phyloP scores from a whole-genome alignment of 2,113 vertebrate genomes.

The Spea multiplicata region DNA sequence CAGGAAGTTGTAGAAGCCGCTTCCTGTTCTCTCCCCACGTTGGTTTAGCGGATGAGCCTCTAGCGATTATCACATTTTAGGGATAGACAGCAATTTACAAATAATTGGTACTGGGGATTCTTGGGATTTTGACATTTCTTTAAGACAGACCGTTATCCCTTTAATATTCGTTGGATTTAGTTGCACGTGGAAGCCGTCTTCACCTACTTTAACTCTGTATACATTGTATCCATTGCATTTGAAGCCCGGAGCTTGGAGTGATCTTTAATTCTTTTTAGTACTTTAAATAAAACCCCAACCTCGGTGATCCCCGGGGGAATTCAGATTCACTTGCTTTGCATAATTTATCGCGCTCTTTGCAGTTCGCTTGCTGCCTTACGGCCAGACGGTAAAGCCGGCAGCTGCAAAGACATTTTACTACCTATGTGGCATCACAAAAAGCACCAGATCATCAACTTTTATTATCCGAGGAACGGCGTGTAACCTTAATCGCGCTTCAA shows the following conservation, averaged over 20 bases:
- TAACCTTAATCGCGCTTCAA: conserved; percentile 19
- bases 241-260: conserved; percentile 5
- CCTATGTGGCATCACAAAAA: conserved; percentile 44
- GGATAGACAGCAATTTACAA: too few species aligned
- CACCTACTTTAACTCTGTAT: not conserved
- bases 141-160: too few species aligned
- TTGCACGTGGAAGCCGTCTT: too few species aligned
- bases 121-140: too few species aligned
- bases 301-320: conserved; percentile 1
- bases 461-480: conserved; percentile 16
- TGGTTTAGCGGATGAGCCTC: too few species aligned
- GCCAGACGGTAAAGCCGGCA: conserved; percentile 39
- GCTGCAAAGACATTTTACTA: conserved; percentile 50
- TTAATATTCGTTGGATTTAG: too few species aligned
- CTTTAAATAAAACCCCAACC: not conserved
- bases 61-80: too few species aligned
- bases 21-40: not conserved
- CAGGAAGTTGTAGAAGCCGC: too few species aligned
- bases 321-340: conserved; percentile 55
- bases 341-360: conserved; percentile 51
- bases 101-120: too few species aligned
- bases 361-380: conserved; percentile 30
- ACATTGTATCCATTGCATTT: not conserved
- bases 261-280: conserved; percentile 28
- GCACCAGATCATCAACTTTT: conserved; percentile 37